Conservation (phyloP, 2,113 vertebrate species). For the Hemichromis elongatus region DNA sequence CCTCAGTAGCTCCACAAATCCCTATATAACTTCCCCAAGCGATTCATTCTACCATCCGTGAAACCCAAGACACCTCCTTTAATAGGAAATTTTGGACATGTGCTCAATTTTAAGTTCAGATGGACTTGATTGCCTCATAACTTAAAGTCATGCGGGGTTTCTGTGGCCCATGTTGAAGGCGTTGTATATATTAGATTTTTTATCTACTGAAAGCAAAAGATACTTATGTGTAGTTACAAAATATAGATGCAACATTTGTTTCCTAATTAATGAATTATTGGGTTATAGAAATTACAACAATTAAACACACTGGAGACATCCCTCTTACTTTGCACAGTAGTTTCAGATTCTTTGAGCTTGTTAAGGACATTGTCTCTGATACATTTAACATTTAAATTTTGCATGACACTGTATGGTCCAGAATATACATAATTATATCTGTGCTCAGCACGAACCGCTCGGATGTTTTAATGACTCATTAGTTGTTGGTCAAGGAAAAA, state of each 20-base stretch:
- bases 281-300: neutral
- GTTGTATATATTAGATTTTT: neutral
- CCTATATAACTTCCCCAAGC: neutral
- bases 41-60: constrained; percentile 30
- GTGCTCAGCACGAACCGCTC: neutral
- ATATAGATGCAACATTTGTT: neutral
- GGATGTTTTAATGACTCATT: constrained; percentile 18
- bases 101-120: neutral
- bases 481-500: neutral
- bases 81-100: neutral
- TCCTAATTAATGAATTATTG: neutral
- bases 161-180: neutral
- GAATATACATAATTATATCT: constrained; percentile 2
- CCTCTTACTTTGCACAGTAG: neutral
- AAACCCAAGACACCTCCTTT: constrained; percentile 30
- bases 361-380: neutral
- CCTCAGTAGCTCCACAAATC: neutral
- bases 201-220: neutral
- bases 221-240: neutral
- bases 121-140: neutral
- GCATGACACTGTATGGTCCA: neutral
- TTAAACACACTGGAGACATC: neutral
- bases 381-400: neutral
- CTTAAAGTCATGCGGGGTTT: neutral
- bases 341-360: neutral